phyloP scores from a whole-genome alignment of 2,888 invertebrate species.

The Hyposoter dolosus region DNA sequence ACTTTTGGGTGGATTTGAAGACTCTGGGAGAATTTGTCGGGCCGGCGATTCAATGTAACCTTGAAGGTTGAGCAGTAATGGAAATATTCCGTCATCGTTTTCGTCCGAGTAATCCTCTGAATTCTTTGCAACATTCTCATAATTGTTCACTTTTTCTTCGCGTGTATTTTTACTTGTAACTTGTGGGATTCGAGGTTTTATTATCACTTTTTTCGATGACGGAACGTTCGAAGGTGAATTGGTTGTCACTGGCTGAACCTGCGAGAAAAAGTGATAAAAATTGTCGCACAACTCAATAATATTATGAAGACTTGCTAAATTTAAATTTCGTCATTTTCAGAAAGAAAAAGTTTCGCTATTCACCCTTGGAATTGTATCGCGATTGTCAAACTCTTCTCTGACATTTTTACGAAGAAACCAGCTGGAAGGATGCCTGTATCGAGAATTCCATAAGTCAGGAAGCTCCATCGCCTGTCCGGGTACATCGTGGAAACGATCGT shows the following conservation, averaged over 20 bases:
- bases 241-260: slow-evolving; percentile 34
- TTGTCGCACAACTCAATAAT: background rate
- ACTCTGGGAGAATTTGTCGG: background rate
- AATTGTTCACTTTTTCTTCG: background rate
- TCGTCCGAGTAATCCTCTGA: slow-evolving; percentile 10
- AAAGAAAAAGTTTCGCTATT: slow-evolving; percentile 1
- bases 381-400: slow-evolving; percentile 1
- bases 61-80: slow-evolving; percentile 57
- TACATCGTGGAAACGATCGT: slow-evolving; percentile 33
- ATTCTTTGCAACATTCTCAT: background rate
- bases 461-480: slow-evolving; percentile 48
- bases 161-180: background rate
- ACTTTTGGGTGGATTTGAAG: slow-evolving; percentile 7
- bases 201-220: background rate
- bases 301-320: background rate
- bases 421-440: slow-evolving; percentile 43
- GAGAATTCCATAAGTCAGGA: slow-evolving; percentile 54
- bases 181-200: slow-evolving; percentile 3
- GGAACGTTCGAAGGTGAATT: background rate
- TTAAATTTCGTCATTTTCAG: background rate
- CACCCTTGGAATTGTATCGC: slow-evolving; percentile 12
- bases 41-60: slow-evolving; percentile 58
- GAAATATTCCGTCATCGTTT: slow-evolving; percentile 48
- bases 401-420: slow-evolving; percentile 30
- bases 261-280: background rate